phyloP scores from a whole-genome alignment of 2,113 vertebrate species.

The Rhinoptilus africanus region DNA sequence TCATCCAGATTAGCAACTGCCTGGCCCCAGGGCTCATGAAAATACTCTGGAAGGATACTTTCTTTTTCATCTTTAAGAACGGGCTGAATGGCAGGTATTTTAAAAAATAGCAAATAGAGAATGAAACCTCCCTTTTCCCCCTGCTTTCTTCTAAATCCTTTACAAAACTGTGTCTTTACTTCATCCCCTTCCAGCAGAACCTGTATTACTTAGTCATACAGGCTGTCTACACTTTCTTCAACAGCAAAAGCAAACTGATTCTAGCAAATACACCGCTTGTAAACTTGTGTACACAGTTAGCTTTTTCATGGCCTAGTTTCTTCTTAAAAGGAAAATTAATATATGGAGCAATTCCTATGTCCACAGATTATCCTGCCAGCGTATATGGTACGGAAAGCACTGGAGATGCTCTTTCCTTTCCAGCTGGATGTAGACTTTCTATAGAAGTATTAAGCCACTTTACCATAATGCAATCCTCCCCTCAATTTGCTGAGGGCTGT shows the following conservation, averaged over 20 bases:
- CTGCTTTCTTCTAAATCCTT: not conserved
- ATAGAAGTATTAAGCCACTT: not conserved
- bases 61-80: not conserved
- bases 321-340: not conserved
- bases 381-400: not conserved
- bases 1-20: not conserved
- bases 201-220: not conserved
- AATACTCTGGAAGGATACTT: not conserved
- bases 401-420: not conserved
- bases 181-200: not conserved
- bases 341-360: not conserved
- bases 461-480: not conserved
- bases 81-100: not conserved
- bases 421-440: not conserved
- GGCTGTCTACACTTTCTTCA: not conserved
- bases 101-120: not conserved
- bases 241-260: not conserved
- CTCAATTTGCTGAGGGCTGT: not conserved
- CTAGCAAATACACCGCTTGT: not conserved
- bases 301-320: not conserved
- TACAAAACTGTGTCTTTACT: not conserved
- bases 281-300: not conserved
- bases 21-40: not conserved
- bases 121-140: not conserved
- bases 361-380: not conserved